phyloP scores from a whole-genome alignment of 2,797 vertebrate species.

The Rachycentron canadum region DNA sequence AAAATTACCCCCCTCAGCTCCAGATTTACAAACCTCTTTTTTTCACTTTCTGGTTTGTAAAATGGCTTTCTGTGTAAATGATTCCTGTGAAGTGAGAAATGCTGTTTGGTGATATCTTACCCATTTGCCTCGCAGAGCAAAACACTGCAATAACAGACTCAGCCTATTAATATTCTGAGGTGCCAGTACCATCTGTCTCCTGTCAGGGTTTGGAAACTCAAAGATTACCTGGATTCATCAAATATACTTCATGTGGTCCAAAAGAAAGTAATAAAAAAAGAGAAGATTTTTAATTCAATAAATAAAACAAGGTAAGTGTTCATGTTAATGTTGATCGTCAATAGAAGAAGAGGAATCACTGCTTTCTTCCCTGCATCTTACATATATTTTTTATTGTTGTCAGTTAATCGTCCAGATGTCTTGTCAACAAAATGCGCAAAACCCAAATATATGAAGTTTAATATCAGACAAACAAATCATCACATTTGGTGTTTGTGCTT shows the following conservation, averaged over 20 bases:
- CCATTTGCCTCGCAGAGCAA: conserved; percentile 24
- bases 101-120: neutral
- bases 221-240: conserved; percentile 38
- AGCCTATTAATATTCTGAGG: conserved; percentile 50
- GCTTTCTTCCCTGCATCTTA: too few relatives aligned
- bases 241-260: neutral
- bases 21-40: conserved; percentile 54
- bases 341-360: too few relatives aligned
- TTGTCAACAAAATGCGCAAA: too few relatives aligned
- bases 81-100: neutral
- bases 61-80: neutral
- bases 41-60: conserved; percentile 39
- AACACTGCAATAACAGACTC: conserved; percentile 39
- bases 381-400: too few relatives aligned
- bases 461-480: neutral
- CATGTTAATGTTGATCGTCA: neutral
- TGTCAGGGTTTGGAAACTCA: conserved; percentile 30
- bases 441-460: too few relatives aligned
- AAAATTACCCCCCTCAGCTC: conserved; percentile 68
- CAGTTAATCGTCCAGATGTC: too few relatives aligned
- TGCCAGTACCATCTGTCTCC: conserved; percentile 43
- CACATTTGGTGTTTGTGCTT: too few relatives aligned
- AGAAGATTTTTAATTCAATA: neutral
- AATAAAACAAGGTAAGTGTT: neutral
- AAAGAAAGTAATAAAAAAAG: conserved; percentile 5